These are phyloP conservation scores for Cylindroiulus punctatus DNA, from an alignment of 2,888 invertebrate species.

Conservation along the genomic window DNA sequence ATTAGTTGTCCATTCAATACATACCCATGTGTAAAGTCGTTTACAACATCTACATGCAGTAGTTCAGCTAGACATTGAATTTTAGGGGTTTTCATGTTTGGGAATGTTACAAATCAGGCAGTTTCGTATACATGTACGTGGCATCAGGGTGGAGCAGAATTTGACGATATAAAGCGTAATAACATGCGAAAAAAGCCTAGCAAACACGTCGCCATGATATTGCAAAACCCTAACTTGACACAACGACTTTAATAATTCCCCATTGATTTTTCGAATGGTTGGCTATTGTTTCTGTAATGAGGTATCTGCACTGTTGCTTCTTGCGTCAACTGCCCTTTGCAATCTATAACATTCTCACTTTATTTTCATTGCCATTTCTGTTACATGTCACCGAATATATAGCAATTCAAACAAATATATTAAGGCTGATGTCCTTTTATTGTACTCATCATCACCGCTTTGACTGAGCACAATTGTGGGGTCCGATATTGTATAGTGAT, in stretches of 20 bases:
- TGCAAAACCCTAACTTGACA: too few species aligned
- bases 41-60: too few species aligned
- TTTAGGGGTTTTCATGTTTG: too few species aligned
- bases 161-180: too few species aligned
- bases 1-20: too few species aligned
- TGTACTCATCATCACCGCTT: not conserved
- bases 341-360: not conserved
- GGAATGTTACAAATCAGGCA: too few species aligned
- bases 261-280: not conserved
- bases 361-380: not conserved
- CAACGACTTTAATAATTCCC: not conserved
- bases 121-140: too few species aligned
- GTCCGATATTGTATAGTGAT: not conserved
- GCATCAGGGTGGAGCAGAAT: too few species aligned
- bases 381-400: not conserved
- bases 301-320: not conserved
- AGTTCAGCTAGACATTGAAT: too few species aligned
- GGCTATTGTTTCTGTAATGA: not conserved
- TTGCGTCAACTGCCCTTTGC: not conserved
- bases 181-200: too few species aligned
- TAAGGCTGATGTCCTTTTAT: conserved; percentile 6
- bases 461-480: not conserved
- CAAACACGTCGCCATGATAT: too few species aligned
- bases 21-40: too few species aligned
- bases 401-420: not conserved